These are phyloP conservation scores for Carcharodon carcharias DNA, from an alignment of 2,797 vertebrate species.

Conservation along the genomic window DNA sequence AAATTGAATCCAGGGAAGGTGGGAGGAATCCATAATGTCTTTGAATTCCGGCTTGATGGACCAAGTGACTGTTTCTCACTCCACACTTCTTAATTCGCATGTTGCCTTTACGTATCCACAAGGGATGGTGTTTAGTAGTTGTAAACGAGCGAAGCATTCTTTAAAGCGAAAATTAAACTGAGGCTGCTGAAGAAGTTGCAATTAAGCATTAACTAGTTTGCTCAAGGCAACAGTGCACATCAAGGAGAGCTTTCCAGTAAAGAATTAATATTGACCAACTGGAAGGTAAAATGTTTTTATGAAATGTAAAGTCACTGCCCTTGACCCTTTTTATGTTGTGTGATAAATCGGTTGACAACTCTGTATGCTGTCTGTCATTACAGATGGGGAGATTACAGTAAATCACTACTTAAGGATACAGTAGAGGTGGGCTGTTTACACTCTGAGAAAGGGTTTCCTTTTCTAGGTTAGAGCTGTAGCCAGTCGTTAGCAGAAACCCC, in stretches of 20 bases:
- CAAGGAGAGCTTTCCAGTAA: constrained; percentile 30
- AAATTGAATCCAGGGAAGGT: background rate
- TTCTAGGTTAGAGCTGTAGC: constrained; percentile 32
- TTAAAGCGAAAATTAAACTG: background rate
- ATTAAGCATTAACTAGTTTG: background rate
- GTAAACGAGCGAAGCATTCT: background rate
- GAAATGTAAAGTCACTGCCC: constrained; percentile 6
- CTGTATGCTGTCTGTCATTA: constrained; percentile 33
- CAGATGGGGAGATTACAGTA: constrained; percentile 18
- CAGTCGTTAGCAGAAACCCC: constrained; percentile 36
- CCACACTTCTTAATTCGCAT: background rate
- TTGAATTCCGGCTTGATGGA: background rate
- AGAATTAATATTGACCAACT: constrained; percentile 36
- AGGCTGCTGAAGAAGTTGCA: background rate
- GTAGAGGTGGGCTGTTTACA: constrained; percentile 25
- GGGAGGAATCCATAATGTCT: background rate
- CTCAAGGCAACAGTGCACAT: background rate
- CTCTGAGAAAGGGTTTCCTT: constrained; percentile 34
- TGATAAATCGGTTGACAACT: constrained; percentile 23
- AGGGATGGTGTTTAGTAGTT: background rate
- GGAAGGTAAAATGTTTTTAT: background rate
- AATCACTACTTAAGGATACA: constrained; percentile 25
- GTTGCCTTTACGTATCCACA: background rate
- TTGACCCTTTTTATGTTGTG: constrained; percentile 18
- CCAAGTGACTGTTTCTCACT: background rate